phyloP scores from a whole-genome alignment of 2,888 invertebrate species.

The Drosophila suboccidentalis region DNA sequence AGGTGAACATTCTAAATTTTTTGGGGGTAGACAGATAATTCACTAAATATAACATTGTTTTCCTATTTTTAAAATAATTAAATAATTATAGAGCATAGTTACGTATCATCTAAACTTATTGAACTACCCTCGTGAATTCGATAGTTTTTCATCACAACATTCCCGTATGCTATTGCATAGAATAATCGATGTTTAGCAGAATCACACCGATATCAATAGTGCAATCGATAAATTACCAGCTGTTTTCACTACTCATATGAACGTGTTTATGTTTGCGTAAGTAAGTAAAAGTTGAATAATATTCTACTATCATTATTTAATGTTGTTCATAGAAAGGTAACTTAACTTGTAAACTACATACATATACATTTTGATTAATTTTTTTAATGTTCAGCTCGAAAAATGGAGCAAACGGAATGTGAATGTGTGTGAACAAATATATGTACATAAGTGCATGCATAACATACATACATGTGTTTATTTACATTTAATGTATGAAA shows the following conservation, averaged over 20 bases:
- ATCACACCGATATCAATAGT: not conserved
- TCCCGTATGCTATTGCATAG: not conserved
- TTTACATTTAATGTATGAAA: not conserved
- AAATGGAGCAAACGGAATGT: not conserved
- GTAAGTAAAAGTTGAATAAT: constrained; percentile 4
- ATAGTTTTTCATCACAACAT: not conserved
- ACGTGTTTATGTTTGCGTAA: constrained; percentile 27
- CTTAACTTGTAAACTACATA: not conserved
- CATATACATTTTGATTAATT: not conserved
- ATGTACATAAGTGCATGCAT: not conserved
- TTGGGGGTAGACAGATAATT: not conserved
- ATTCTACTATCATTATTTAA: not conserved
- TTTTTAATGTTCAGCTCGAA: not conserved
- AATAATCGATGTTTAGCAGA: not conserved
- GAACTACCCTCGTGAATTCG: not conserved
- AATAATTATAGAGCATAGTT: not conserved
- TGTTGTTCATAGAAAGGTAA: not conserved
- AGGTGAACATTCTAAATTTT: constrained; percentile 11
- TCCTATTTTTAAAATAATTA: constrained; percentile 3
- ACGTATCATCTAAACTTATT: not conserved
- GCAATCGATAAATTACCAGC: not conserved
- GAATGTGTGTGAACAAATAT: not conserved
- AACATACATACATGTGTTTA: not conserved
- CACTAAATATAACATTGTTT: constrained; percentile 10
- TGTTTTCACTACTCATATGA: constrained; percentile 14